Base-by-base conservation (phyloP, 2,888 invertebrate species). In the Byasa hedistus region DNA sequence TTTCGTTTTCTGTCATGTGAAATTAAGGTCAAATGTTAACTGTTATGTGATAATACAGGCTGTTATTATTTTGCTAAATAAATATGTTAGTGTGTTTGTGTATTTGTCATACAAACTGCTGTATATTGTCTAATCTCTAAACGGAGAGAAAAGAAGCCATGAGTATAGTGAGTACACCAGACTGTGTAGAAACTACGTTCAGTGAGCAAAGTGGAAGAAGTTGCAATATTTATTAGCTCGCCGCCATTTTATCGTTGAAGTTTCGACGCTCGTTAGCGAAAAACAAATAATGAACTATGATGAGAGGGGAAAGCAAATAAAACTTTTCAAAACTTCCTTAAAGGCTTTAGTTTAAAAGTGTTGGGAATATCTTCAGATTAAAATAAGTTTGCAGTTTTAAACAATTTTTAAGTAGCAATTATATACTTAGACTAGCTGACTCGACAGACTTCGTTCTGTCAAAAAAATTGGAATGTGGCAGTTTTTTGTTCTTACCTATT, bases 171-270 rank as follows among this genome's bases (percentile, higher is more conserved):
- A 1, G 15, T 39, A 39, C 12, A 60, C 54, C 32, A 57, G 48
- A 44, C 21, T 58, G 51, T 57, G 23, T 39, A 39, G 22, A 64
- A 8, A 39, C 54, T 19, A 54, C 24, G 1, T 10, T 32, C 32
- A 52, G 57, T 2, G 57, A 32, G 36, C 36, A 23, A 15, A 57
- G 36, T 51, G 27, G 58, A 8, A 22, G 15, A 24, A n/a, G 32
- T 24, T 58, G 58, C 52, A 64, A 17, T 58, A 64, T 64, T 64
- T 58, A 64, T 58, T 23, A 57, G 23, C 51, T 54, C 15, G 39
- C 54, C 23, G 24, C n/a, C 32, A 36, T 27, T 21, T 10, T 3
- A 48, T 36, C 55, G 56, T 48, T 60, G 59, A 56, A 23, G 48
- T 15, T 3, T 10, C 19, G 21, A 12, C 48, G 48, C 56, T 65